These are phyloP conservation scores for Cinclus mexicanus DNA, from an alignment of 2,113 vertebrate species.

Conservation along the genomic window DNA sequence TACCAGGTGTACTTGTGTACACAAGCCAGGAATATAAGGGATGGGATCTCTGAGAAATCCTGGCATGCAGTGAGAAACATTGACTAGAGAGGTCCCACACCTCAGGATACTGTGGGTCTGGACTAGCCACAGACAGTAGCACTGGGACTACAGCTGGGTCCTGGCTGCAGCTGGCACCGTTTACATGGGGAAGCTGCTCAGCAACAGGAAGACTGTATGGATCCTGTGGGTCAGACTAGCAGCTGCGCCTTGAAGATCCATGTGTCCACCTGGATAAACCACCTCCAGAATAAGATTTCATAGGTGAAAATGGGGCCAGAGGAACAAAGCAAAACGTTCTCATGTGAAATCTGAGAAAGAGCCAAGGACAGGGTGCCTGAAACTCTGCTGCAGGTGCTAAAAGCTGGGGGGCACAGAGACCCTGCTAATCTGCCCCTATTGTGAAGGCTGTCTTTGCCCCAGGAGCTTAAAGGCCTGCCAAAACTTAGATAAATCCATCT, in stretches of 20 bases:
- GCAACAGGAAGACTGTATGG: neutral
- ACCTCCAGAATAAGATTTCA: neutral
- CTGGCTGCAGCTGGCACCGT: neutral
- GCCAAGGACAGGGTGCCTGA: neutral
- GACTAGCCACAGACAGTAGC: neutral
- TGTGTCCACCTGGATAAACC: neutral
- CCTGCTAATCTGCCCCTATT: neutral
- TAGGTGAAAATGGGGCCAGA: neutral
- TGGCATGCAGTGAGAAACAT: neutral
- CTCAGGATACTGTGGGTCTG: neutral
- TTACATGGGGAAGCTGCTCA: neutral
- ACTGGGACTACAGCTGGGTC: neutral
- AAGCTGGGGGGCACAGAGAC: neutral
- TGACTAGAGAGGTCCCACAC: neutral
- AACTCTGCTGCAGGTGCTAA: neutral
- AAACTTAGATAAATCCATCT: slow-evolving; percentile 30
- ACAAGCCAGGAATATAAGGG: neutral
- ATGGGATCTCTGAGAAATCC: neutral
- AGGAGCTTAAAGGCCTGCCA: slow-evolving; percentile 21
- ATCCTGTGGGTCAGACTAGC: neutral
- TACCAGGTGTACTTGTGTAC: neutral
- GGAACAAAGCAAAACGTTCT: neutral
- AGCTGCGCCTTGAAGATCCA: fast-evolving
- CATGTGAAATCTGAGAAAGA: neutral
- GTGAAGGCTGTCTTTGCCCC: neutral